A percentile compares a stretch with the other conserved stretches of the same genome.
phyloP scores from a whole-genome alignment of 2,888 invertebrate species.

The Ganaspis brasiliensis region DNA sequence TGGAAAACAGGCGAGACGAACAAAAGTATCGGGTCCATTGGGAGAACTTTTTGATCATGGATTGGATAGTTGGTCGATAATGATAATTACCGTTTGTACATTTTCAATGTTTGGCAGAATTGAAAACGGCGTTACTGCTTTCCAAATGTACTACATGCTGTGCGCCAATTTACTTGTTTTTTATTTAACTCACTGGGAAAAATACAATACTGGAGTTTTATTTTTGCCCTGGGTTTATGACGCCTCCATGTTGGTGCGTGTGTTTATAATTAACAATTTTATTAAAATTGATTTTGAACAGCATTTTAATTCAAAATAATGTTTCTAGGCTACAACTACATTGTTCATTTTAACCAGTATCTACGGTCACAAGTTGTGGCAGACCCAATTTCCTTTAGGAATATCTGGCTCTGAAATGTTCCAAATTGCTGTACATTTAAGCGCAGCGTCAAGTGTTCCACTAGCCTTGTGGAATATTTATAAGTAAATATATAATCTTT shows the following conservation, averaged over 20 bases:
- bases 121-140: slow-evolving; percentile 87
- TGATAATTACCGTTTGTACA: slow-evolving; percentile 95
- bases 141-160: slow-evolving; percentile 93
- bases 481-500: no score
- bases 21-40: slow-evolving; percentile 95
- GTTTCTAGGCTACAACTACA: no score
- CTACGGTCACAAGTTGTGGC: slow-evolving; percentile 94
- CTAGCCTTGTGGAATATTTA: slow-evolving; percentile 78
- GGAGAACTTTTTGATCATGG: slow-evolving; percentile 99
- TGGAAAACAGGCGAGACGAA: slow-evolving; percentile 98
- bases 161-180: slow-evolving; percentile 98
- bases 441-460: slow-evolving; percentile 93
- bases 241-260: slow-evolving; percentile 97
- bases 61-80: slow-evolving; percentile 97
- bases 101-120: slow-evolving; percentile 96
- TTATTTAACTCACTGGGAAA: slow-evolving; percentile 99
- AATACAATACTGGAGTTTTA: slow-evolving; percentile 97
- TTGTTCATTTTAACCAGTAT: no score
- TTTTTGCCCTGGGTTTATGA: slow-evolving; percentile 99
- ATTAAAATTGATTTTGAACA: no score
- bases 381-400: slow-evolving; percentile 87
- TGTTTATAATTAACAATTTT: no score
- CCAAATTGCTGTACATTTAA: slow-evolving; percentile 92
- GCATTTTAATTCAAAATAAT: no score
- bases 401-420: slow-evolving; percentile 90